Evolutionary conservation across 2,113 vertebrate genomes (phyloP).

Genomic region (Perca flavescens): DNA sequence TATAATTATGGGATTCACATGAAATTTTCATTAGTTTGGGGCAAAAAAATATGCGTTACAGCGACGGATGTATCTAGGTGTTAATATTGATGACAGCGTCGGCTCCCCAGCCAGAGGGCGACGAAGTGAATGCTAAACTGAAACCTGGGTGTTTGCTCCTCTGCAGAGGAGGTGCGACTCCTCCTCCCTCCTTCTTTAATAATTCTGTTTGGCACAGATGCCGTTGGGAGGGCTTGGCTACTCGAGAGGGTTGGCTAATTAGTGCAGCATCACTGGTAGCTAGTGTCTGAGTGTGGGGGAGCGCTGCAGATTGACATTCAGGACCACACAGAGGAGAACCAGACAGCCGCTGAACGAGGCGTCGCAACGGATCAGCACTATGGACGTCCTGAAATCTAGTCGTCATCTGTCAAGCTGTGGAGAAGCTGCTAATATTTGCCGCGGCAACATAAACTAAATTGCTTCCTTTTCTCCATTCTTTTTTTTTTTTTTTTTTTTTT

Average conservation of each 20-base stretch:
- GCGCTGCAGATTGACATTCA: constrained; percentile 74
- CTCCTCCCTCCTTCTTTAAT: constrained; percentile 69
- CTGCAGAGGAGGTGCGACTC: constrained; percentile 64
- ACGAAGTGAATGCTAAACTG: constrained; percentile 62
- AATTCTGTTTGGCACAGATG: constrained; percentile 79
- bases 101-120: constrained; percentile 54
- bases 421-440: constrained; percentile 22
- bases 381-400: constrained; percentile 28
- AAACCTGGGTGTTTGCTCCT: constrained; percentile 63
- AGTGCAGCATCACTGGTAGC: constrained; percentile 72
- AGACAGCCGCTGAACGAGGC: constrained; percentile 62
- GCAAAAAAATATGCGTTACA: constrained; percentile 50
- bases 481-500: not conserved
- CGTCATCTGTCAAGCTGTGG: constrained; percentile 38
- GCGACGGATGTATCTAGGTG: constrained; percentile 59
- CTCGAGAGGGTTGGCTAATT: constrained; percentile 77
- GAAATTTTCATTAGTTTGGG: constrained; percentile 70
- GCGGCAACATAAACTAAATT: constrained; percentile 29
- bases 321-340: constrained; percentile 58
- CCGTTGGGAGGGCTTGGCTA: constrained; percentile 68
- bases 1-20: constrained; percentile 68
- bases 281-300: constrained; percentile 65
- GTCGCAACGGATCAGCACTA: constrained; percentile 49
- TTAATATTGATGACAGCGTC: constrained; percentile 73
- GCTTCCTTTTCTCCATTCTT: not conserved